Conservation (phyloP, 2,113 vertebrate genomes). For the Eclectus roratus region DNA sequence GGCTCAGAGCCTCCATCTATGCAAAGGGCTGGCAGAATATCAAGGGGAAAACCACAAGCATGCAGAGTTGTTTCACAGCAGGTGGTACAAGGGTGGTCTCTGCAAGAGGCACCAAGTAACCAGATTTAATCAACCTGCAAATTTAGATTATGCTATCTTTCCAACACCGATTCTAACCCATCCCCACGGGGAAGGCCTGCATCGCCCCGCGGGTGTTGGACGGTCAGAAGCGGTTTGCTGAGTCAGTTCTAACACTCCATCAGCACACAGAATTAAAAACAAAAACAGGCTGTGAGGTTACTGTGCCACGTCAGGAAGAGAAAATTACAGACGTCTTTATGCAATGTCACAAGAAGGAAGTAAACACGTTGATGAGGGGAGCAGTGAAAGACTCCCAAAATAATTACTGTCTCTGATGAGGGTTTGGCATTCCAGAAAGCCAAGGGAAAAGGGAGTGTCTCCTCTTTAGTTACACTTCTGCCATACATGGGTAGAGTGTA, state of each 20-base stretch:
- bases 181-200: rapidly evolving
- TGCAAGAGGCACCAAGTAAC: not conserved
- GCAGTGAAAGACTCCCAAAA: slow-evolving; percentile 12
- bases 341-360: not conserved
- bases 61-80: rapidly evolving
- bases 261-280: not conserved
- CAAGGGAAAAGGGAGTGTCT: slow-evolving; percentile 1
- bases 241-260: not conserved
- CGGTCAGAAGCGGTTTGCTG: rapidly evolving
- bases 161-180: rapidly evolving
- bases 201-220: not conserved
- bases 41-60: not conserved
- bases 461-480: not conserved
- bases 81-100: not conserved
- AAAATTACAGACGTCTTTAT: not conserved
- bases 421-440: slow-evolving; percentile 22
- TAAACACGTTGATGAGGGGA: not conserved
- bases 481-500: not conserved
- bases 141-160: not conserved
- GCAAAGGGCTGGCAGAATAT: not conserved
- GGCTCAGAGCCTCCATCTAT: not conserved
- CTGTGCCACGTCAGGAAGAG: not conserved
- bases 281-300: not conserved
- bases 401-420: slow-evolving; percentile 26
- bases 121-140: not conserved